These are phyloP conservation scores for Sebastes minor DNA, from an alignment of 2,797 vertebrate genomes.

Conservation along the genomic window DNA sequence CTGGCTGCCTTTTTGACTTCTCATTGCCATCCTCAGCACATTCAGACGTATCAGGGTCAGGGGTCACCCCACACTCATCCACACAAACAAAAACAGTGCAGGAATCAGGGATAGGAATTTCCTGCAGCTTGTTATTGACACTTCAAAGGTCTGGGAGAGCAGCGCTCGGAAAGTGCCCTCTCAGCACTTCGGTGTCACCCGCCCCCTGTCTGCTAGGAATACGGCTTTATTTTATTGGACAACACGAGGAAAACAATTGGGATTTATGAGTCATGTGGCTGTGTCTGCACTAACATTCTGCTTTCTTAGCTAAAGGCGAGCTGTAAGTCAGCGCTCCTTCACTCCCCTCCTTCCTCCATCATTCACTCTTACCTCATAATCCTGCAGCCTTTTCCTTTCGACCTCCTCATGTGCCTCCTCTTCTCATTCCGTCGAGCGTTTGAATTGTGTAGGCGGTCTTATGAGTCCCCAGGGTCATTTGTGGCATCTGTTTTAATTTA, in stretches of 20 bases:
- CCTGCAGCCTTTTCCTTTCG: not conserved
- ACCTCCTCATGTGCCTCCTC: not conserved
- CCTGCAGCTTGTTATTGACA: slow-evolving; percentile 57
- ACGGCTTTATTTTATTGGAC: slow-evolving; percentile 61
- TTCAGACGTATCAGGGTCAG: slow-evolving; percentile 50
- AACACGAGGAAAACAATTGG: slow-evolving; percentile 56
- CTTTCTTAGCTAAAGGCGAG: slow-evolving; percentile 42
- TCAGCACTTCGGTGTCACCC: slow-evolving; percentile 57
- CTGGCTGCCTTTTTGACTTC: not conserved
- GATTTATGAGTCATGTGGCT: slow-evolving; percentile 64
- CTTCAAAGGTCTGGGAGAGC: slow-evolving; percentile 42
- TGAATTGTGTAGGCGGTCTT: slow-evolving; percentile 28
- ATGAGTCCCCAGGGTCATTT: slow-evolving; percentile 13
- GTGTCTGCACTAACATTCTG: slow-evolving; percentile 34
- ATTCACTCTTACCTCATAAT: slow-evolving; percentile 18
- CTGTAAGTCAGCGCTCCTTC: slow-evolving; percentile 37
- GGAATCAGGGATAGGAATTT: slow-evolving; percentile 45
- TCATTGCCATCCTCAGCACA: slow-evolving; percentile 34
- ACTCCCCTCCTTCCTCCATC: slow-evolving; percentile 10
- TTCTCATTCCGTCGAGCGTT: not conserved
- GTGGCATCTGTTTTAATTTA: slow-evolving; percentile 28
- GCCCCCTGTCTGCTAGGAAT: not conserved
- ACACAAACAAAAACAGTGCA: slow-evolving; percentile 26
- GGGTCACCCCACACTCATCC: slow-evolving; percentile 62
- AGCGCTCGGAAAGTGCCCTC: slow-evolving; percentile 50